Conservation (phyloP, 2,888 invertebrate genomes). For the Sphaerolaimus hirsutus region DNA sequence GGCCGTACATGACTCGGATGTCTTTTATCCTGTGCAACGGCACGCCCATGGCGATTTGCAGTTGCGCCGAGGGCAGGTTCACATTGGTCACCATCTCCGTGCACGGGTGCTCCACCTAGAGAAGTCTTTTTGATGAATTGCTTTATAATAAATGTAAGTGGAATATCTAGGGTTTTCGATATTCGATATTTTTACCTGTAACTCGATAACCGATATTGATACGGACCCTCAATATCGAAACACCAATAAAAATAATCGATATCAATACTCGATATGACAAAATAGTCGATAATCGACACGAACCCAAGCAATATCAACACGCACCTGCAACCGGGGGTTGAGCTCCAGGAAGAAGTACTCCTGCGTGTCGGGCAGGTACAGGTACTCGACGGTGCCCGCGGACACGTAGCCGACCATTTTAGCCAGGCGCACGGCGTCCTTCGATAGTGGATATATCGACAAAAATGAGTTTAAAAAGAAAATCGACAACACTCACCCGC, state of each 20-base stretch:
- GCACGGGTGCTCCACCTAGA: slow-evolving; percentile 94
- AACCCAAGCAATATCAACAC: too few species aligned
- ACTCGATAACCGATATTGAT: too few species aligned
- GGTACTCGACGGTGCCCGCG: slow-evolving; percentile 91
- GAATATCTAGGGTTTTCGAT: too few species aligned
- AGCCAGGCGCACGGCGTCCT: slow-evolving; percentile 81
- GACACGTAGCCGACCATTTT: slow-evolving; percentile 98
- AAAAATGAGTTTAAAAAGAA: neutral
- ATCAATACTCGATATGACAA: too few species aligned
- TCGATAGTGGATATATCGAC: slow-evolving; percentile 6
- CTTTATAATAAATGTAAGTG: too few species aligned
- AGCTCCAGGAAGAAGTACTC: slow-evolving; percentile 83
- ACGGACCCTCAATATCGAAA: too few species aligned
- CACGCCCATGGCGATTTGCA: slow-evolving; percentile 93
- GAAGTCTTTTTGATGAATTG: too few species aligned
- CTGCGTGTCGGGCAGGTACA: slow-evolving; percentile 44
- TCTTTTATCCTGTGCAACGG: slow-evolving; percentile 81
- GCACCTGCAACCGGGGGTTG: slow-evolving; percentile 74
- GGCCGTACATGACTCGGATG: slow-evolving; percentile 71
- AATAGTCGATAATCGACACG: too few species aligned
- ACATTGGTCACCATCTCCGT: slow-evolving; percentile 98
- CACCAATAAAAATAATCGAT: too few species aligned
- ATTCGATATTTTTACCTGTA: too few species aligned
- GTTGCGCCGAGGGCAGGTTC: slow-evolving; percentile 86
- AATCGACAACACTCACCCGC: slow-evolving; percentile 7